Base-by-base conservation (phyloP, 2,113 vertebrate species). In the Alethe diademata region DNA sequence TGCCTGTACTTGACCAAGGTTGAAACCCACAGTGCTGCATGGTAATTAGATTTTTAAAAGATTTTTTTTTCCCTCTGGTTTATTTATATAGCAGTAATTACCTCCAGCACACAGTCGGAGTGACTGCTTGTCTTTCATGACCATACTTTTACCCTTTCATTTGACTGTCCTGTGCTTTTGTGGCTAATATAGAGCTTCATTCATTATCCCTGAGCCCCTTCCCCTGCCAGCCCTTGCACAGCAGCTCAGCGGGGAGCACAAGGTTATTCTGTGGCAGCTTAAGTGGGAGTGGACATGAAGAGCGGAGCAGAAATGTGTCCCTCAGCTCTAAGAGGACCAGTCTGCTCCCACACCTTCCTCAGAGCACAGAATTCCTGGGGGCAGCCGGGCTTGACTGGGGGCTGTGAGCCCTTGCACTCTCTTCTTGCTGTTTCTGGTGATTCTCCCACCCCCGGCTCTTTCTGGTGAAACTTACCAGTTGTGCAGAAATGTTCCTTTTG, bases 51-150 rank as follows among this genome's bases (percentile, higher is more conserved):
- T 97, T 97, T 98, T 96, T 97, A 79, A 78, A 97, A 96, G 87
- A 93, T 79, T 74, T 96, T 97, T 48, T 95, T 96, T 93, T 89
- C 76, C 91, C 95, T 93, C 95, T 95, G 88, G 94, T 97, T 97
- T 98, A 96, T 97, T 97, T 98, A 97, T 97, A 96, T 95, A 96
- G 90, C 69, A 75, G 95, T 97, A 97, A 98, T 97, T 97, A 97
- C 97, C 94, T 74, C 97, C 95, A 95, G 94, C 70, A 79, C 92
- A 98, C 92, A 95, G 95, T 95, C 64, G 33, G 62, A 85, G 90
- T 94, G 93, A 92, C 96, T 94, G 93, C 95, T 97, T 86, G 78
- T 95, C 96, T 96, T 98, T 93, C 86, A 95, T 72, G 93, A 78
- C 78, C 94, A 89, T 91, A 76, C 75, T 70, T 94, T 93, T 92